Base-by-base conservation (phyloP, 2,888 invertebrate genomes). In the Rhabditoides inermis region DNA sequence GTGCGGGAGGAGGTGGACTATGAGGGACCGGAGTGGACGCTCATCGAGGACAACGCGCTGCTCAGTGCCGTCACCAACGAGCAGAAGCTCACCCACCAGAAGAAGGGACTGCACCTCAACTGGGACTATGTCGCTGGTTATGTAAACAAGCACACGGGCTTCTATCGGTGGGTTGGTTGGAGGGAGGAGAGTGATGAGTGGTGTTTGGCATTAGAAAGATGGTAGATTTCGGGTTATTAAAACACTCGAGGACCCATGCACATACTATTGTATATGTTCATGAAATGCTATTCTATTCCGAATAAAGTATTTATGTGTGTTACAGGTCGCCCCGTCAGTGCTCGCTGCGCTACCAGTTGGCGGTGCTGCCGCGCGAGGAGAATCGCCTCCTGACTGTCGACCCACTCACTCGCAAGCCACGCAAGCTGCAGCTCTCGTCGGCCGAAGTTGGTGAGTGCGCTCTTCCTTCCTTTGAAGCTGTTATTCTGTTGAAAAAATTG, bases 51-150 rank as follows among this genome's bases (percentile, higher is more conserved):
- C 78, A 86, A 87, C 82, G 85, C 87, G 26, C 82, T 92, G 53
- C 81, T 91, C 18, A 87, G 88, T 79, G 88, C 22, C 3, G 47
- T 49, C 15, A 35, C 10, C 15, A 15, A 45, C 44, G 40, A 46
- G 26, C 49, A 51, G 22, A 35, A n/a, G 23, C 28, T 40, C n/a
- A 27, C 26, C 85, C 53, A 80, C 85, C 55, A 86, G 25, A 41
- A 86, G 58, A 88, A 86, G 0, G 88, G 86, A 0, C 90, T 88
- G 76, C 86, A 86, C 26, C 87, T 90, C 41, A 95, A 95, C 81
- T 95, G 94, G 94, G 92, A 95, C 77, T 83, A 91, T 76, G 88
- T 88, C 7, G 85, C 90, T 23, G 90, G 91, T 76, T 84, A 87
- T 69, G 90, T 94, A 1, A 90, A 87, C 78, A 84, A 86, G 58